phyloP scores from a whole-genome alignment of 1,140 invertebrate species.

The Cotesia glomerata region DNA sequence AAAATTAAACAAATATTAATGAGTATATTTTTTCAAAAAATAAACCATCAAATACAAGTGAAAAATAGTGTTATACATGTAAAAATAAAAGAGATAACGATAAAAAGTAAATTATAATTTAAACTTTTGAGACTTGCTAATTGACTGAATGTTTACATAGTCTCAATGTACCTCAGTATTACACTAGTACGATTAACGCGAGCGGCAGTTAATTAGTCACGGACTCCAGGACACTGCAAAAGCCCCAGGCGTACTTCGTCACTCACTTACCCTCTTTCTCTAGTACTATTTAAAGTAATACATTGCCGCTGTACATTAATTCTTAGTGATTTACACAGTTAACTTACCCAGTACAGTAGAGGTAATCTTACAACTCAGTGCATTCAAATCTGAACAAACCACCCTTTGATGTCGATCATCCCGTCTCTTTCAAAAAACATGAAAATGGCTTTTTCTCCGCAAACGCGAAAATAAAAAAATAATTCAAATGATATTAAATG shows the following conservation, averaged over 20 bases:
- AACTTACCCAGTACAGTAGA: background rate
- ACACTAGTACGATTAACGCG: conserved; percentile 21
- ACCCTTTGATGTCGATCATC: background rate
- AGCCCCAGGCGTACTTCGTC: conserved; percentile 24
- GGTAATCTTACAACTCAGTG: conserved; percentile 7
- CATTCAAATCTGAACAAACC: background rate
- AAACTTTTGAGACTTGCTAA: conserved; percentile 18
- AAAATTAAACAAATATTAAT: too few relatives aligned
- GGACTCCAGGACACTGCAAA: conserved; percentile 29
- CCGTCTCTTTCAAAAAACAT: too few relatives aligned
- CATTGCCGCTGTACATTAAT: conserved; percentile 18
- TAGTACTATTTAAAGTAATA: conserved; percentile 9
- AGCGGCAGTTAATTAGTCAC: conserved; percentile 24
- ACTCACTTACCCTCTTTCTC: conserved; percentile 26
- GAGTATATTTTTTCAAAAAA: too few relatives aligned
- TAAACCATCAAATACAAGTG: too few relatives aligned
- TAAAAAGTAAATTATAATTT: background rate
- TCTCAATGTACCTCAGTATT: conserved; percentile 27
- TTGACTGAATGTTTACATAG: conserved; percentile 36
- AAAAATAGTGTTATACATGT: too few relatives aligned
- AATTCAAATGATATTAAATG: background rate
- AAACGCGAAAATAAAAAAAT: too few relatives aligned
- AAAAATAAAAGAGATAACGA: background rate
- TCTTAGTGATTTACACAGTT: conserved; percentile 16
- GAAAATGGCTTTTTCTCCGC: too few relatives aligned